Conservation (phyloP, 2,113 vertebrate species). For the Morone chrysops region DNA sequence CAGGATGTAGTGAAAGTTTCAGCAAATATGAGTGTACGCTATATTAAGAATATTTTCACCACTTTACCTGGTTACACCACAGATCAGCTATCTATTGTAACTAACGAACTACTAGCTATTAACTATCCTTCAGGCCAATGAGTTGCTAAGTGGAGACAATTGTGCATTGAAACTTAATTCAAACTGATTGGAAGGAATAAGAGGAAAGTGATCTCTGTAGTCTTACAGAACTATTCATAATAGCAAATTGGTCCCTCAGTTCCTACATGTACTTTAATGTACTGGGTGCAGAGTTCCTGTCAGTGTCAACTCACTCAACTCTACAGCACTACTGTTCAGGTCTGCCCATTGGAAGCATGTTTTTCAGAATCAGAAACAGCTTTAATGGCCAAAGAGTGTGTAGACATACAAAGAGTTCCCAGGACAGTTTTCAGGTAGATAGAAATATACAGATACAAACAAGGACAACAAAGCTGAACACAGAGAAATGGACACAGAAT, state of each 20-base stretch:
- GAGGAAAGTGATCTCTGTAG: background rate
- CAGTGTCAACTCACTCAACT: no score
- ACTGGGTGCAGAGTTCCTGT: background rate
- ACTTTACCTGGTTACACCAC: no score
- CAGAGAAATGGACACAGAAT: background rate
- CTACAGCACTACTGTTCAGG: no score
- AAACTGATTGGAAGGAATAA: background rate
- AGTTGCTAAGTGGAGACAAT: background rate
- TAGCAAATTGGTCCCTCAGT: background rate
- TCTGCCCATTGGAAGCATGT: background rate
- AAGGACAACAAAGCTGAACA: background rate
- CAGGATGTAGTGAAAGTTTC: no score
- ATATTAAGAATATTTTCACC: no score
- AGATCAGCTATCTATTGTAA: no score
- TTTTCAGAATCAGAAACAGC: background rate
- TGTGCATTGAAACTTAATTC: background rate
- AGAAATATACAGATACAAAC: background rate
- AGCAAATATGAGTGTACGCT: no score
- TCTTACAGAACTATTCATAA: background rate
- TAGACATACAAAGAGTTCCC: background rate
- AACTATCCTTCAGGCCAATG: background rate
- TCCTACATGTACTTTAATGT: background rate
- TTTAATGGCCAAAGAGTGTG: background rate
- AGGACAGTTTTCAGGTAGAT: background rate
- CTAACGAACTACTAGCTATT: no score